Base-by-base conservation (phyloP, 2,888 invertebrate genomes). In the Polyploca ridens region DNA sequence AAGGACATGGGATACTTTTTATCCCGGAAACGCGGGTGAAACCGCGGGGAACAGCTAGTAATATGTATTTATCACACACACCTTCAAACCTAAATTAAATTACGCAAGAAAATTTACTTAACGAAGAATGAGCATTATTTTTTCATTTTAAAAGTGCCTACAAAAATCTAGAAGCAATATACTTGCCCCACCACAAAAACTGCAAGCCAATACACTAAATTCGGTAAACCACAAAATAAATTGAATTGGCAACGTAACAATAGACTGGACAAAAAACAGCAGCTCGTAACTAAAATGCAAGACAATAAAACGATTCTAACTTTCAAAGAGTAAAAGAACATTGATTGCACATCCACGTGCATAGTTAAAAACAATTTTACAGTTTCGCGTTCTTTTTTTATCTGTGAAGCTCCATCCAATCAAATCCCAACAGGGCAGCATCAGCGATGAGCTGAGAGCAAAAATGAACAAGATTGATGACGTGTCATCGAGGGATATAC, bases 401-500 rank as follows among this genome's bases (percentile, higher is more conserved):
- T 65, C 67, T 68, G 66, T 67, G 66, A 66, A 66, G 61, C 74
- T 76, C 71, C 76, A 77, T 82, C 77, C 80, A 85, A 83, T 84
- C 82, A 83, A 79, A 77, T 76, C 66, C 72, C 71, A 69, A 73
- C 74, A 74, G 67, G 70, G 75, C 67, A 76, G 74, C 65, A 69
- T 66, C 66, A 67, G 67, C 71, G 69, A 65, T 73, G 70, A 65
- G 67, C 66, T 69, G 68, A 77, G 78, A 77, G 78, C 75, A 82
- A 85, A 87, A 87, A 86, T 87, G 83, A 86, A 69, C 74, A 82
- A 83, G 88, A 88, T 87, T 81, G 86, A 87, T 88, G 80, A 74
- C 66, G 73, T 75, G 78, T 79, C 83, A 77, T 73, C 75, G 69
- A 62, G 49, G 62, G 66, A 68, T 65, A 69, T 67, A 71, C 14